Base-by-base conservation (phyloP, 2,888 invertebrate species). In the Mechanitis mazaeus region DNA sequence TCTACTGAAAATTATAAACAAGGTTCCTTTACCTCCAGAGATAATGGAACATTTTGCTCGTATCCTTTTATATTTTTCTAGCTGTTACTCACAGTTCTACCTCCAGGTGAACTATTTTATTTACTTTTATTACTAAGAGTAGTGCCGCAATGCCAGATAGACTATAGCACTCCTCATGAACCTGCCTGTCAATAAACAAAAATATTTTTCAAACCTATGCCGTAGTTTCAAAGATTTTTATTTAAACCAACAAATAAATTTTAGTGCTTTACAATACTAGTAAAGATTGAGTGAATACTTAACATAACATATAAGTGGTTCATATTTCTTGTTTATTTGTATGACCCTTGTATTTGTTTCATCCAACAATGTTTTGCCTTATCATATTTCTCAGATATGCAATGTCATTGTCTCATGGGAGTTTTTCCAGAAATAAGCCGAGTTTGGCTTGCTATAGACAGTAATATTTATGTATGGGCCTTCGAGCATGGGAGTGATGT, bases 401-500 rank as follows among this genome's bases (percentile, higher is more conserved):
- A 98, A 86, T 97, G 96, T 71, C 96, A 97, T 78, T 98, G 97
- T 80, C 94, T 96, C 91, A 98, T 99, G 97, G 99, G 99, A 3
- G 90, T 99, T 7, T 98, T 99, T 87, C 95, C 98, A 62, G 98
- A 97, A 83, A 98, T 99, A 70, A 95, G 95, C 60, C 92, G 99
- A 77, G 98, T 98, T 0, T 99, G 98, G 98, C 90, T 99, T 60
- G 97, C 98, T 4, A 97, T 99, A 71, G 99, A 99, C 80, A 98
- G 97, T 74, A 98, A 98, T 87, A 95, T 99, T 72, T 99, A 98
- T 90, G 93, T 98, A 45, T 99, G 99, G 99, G 96, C 97, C 35
- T 99, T 97, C 87, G 97, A 98, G 84, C 95, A 97, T 85, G 96
- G 97, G 57, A 93, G 95, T 66, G 99, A 99, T 91, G 94, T 99